Evolutionary conservation across 2,888 invertebrate species (phyloP).

Genomic region (Magallana nippona): DNA sequence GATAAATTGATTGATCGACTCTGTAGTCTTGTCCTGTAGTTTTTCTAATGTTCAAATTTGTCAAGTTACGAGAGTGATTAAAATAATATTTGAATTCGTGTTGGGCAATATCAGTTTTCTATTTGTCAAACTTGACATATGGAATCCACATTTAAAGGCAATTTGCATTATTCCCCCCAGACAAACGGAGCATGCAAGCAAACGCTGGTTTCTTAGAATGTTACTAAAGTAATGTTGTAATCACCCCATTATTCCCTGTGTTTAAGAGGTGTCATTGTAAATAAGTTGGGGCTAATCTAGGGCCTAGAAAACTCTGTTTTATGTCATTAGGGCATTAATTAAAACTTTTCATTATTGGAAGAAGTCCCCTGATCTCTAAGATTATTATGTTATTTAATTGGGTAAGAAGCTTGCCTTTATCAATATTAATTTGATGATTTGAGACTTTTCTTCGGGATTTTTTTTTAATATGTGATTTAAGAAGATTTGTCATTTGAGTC

Average conservation of each 20-base stretch:
- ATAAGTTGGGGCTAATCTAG: conserved; percentile 4
- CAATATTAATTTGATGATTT: conserved; percentile 33
- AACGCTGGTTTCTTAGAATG: conserved; percentile 28
- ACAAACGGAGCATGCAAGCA: conserved; percentile 18
- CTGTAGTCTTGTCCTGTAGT: background rate
- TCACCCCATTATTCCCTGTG: background rate
- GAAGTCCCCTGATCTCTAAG: background rate
- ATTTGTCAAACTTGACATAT: conserved; percentile 35
- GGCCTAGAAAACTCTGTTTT: conserved; percentile 3
- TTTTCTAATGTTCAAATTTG: conserved; percentile 32
- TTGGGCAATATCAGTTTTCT: conserved; percentile 30
- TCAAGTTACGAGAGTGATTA: conserved; percentile 17
- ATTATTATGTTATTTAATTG: conserved; percentile 26
- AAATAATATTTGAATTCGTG: conserved; percentile 32
- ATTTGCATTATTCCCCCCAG: conserved; percentile 26
- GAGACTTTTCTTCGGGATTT: conserved; percentile 10
- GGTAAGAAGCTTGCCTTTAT: conserved; percentile 22
- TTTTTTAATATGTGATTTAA: conserved; percentile 30
- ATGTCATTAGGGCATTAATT: conserved; percentile 24
- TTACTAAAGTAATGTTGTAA: conserved; percentile 3
- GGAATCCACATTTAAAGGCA: conserved; percentile 19
- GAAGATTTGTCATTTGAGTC: conserved; percentile 13
- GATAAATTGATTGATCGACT: conserved; percentile 44
- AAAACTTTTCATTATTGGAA: conserved; percentile 33
- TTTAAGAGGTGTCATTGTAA: conserved; percentile 13